A percentile compares a stretch with the other conserved stretches of the same genome.
Conservation (phyloP, 2,797 vertebrate species). For the Malacoctenus gilli region DNA sequence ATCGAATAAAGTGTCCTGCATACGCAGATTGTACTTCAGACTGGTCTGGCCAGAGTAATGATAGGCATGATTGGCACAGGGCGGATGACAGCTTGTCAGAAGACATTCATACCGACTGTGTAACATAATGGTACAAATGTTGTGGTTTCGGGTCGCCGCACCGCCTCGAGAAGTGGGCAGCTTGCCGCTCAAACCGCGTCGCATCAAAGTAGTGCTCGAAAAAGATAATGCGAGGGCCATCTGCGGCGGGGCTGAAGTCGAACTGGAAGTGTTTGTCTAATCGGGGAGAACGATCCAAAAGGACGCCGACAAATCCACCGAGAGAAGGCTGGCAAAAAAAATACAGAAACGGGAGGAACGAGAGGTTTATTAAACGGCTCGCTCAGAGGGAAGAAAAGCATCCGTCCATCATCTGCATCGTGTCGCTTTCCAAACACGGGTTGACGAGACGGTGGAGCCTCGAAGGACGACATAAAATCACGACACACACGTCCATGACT, state of each 20-base stretch:
- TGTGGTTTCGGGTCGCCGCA: neutral
- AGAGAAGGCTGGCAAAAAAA: neutral
- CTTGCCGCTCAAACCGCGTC: neutral
- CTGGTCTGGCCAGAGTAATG: neutral
- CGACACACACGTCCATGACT: no score
- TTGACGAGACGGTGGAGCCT: no score
- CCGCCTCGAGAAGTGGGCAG: neutral
- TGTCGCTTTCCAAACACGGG: no score
- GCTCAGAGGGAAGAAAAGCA: no score
- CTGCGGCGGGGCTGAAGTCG: neutral
- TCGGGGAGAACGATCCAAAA: neutral
- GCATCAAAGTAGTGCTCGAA: slow-evolving; percentile 10
- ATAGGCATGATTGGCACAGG: neutral
- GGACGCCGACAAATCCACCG: neutral
- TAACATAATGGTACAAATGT: slow-evolving; percentile 7
- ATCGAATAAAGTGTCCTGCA: no score
- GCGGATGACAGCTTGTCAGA: neutral
- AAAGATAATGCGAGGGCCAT: neutral
- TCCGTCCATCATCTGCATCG: no score
- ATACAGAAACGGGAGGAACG: neutral
- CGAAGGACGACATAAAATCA: no score
- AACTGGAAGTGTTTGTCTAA: neutral
- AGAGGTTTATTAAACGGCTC: neutral
- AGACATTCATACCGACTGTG: slow-evolving; percentile 7
- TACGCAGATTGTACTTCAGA: no score